Base-by-base conservation (phyloP, 2,797 vertebrate genomes). In the Vultur gryphus region DNA sequence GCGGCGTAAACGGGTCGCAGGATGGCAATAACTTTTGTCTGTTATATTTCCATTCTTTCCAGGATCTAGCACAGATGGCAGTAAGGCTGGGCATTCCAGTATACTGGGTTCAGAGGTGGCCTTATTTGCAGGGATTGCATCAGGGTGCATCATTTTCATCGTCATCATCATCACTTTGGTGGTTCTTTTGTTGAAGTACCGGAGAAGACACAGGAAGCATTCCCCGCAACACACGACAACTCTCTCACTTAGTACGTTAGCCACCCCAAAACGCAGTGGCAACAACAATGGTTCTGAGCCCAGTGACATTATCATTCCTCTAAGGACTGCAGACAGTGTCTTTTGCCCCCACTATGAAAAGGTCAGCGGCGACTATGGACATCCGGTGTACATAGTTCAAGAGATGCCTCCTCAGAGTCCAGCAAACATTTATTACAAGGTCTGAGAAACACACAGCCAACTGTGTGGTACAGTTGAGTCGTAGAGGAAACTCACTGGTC, bases 281-380 rank as follows among this genome's bases (percentile, higher is more conserved):
- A 99, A 99, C 98, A 99, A 99, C 98, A 99, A 99, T 72, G 99
- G 99, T 98, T 99, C 99, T 10, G 99, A 99, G 98, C 99, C 99
- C 97, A 99, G 99, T 95, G 99, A 99, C 99, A 99, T 99, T 99
- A 99, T 99, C 98, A 99, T 99, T 98, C 99, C 99, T 78, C 98
- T 99, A 97, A 99, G 99, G 99, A 99, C 99, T 98, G 99, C 99
- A 96, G 99, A 99, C 99, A 99, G 99, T 97, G 99, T 99, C 90
- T 99, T 99, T 99, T 99, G 99, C 97, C 99, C 99, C 24, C 99
- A 99, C 98, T 99, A 99, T 94, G 99, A 99, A 98, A 99, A 99
- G 97, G 99, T 99, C 95, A 99, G 99, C 95, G 99, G 99, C 48
- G 99, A 99, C 97, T 99, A 99, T 90, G 99, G 99, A 97, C 99